Evolutionary conservation across 2,888 invertebrate genomes (phyloP).

Genomic region (Lampropteryx suffumata): DNA sequence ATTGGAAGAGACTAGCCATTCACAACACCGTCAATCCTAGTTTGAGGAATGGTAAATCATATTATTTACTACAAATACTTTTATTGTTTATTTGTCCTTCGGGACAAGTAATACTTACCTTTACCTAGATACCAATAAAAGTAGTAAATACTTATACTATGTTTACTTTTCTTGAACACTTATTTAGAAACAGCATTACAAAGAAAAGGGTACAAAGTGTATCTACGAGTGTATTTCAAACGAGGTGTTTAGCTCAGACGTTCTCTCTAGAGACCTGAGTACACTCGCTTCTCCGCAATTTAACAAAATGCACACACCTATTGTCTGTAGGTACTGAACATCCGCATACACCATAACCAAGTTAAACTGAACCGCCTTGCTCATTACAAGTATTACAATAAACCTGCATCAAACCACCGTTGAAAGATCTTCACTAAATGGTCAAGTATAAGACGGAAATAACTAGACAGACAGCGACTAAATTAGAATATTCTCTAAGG

Average conservation of each 20-base stretch:
- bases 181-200: too few species aligned
- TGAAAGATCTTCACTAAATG: constrained; percentile 52
- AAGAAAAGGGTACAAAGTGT: constrained; percentile 42
- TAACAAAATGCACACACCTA: constrained; percentile 66
- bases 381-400: constrained; percentile 38
- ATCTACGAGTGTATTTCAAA: constrained; percentile 35
- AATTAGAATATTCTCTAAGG: constrained; percentile 74
- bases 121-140: too few species aligned
- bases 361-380: constrained; percentile 47
- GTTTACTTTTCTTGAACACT: too few species aligned
- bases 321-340: constrained; percentile 46
- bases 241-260: constrained; percentile 75
- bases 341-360: constrained; percentile 54
- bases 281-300: constrained; percentile 72
- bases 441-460: constrained; percentile 66
- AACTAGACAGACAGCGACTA: constrained; percentile 71
- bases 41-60: too few species aligned
- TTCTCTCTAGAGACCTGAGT: constrained; percentile 66
- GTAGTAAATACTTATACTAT: too few species aligned
- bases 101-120: too few species aligned
- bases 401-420: constrained; percentile 39
- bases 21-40: too few species aligned
- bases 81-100: too few species aligned
- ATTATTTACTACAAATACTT: not conserved
- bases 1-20: too few species aligned